Percentiles rank a stretch among this genome's conserved stretches.
phyloP scores from a whole-genome alignment of 2,888 invertebrate species.

The Corbicula japonica region DNA sequence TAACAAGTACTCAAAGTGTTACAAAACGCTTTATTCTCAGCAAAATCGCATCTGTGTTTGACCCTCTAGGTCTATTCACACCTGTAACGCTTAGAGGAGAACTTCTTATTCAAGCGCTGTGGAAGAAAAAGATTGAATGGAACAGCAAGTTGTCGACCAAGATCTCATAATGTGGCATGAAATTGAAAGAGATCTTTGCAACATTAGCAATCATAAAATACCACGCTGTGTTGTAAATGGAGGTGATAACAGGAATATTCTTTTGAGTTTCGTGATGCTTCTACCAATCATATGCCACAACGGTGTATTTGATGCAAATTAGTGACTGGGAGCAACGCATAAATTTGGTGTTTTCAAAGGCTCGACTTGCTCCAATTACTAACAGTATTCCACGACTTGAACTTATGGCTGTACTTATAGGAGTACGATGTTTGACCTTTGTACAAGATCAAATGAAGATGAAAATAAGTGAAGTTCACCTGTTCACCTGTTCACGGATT shows the following conservation, averaged over 20 bases:
- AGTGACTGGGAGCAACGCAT: background rate
- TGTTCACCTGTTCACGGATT: slow-evolving; percentile 16
- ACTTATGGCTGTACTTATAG: slow-evolving; percentile 33
- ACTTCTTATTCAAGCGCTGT: too few relatives aligned
- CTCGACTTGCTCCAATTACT: slow-evolving; percentile 22
- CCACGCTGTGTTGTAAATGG: too few relatives aligned
- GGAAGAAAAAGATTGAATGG: too few relatives aligned
- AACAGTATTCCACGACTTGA: slow-evolving; percentile 36
- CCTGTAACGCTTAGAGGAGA: too few relatives aligned
- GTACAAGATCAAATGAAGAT: background rate
- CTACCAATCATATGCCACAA: slow-evolving; percentile 34
- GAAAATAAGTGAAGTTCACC: background rate
- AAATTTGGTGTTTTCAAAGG: slow-evolving; percentile 29
- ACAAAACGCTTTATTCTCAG: background rate
- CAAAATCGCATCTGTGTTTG: background rate
- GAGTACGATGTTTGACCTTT: slow-evolving; percentile 14
- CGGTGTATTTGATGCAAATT: slow-evolving; percentile 33
- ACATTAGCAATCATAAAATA: too few relatives aligned
- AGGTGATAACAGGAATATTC: too few relatives aligned
- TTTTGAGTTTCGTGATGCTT: too few relatives aligned
- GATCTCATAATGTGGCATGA: too few relatives aligned
- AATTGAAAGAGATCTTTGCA: too few relatives aligned
- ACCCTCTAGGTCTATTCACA: too few relatives aligned
- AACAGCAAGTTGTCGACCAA: too few relatives aligned
- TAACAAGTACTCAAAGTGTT: too few relatives aligned